A percentile compares a stretch with the other conserved stretches of the same genome.
phyloP scores from a whole-genome alignment of 2,113 vertebrate species.

The Climacteris rufus region DNA sequence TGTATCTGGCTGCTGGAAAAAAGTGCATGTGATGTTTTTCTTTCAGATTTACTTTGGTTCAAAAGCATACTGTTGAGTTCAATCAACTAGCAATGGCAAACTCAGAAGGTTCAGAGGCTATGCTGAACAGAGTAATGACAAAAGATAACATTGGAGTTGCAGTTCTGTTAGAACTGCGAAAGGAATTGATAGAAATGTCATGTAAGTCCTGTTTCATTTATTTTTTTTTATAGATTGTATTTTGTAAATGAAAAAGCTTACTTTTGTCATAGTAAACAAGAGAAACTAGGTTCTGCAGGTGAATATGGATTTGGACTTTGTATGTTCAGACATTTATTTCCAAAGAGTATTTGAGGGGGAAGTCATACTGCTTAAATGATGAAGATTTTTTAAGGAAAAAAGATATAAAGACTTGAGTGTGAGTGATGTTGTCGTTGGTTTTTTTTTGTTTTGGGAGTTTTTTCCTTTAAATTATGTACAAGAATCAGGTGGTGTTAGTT shows the following conservation, averaged over 20 bases:
- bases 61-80: constrained; percentile 98
- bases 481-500: not conserved
- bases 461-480: not conserved
- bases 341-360: not conserved
- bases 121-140: constrained; percentile 98
- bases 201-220: constrained; percentile 75
- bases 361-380: not conserved
- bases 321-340: not conserved
- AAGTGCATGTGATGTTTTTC: not conserved
- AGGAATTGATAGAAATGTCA: constrained; percentile 91
- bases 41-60: constrained; percentile 92
- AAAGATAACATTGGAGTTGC: constrained; percentile 98
- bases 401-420: not conserved
- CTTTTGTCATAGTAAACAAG: not conserved
- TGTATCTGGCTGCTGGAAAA: not conserved
- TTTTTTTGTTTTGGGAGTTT: not conserved
- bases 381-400: not conserved
- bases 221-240: not conserved
- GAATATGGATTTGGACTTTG: not conserved
- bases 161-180: constrained; percentile 89
- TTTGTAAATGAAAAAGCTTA: not conserved
- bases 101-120: constrained; percentile 96
- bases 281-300: not conserved
- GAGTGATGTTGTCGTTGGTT: not conserved
- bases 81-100: constrained; percentile 99